Evolutionary conservation across 1,140 invertebrate species (phyloP).

Genomic region (Lamellibrachia luymesi): DNA sequence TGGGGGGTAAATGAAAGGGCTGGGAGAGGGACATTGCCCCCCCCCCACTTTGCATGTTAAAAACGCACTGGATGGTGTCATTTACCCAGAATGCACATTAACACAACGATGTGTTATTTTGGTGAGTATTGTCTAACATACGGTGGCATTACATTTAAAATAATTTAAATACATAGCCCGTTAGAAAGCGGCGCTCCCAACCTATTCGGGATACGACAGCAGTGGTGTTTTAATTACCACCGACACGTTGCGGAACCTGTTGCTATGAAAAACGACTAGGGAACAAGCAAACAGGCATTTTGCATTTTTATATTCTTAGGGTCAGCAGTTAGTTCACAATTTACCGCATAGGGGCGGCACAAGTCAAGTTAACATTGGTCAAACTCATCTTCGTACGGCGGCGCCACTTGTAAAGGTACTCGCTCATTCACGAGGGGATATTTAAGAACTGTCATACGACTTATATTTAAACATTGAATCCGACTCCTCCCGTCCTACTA

Average conservation of each 20-base stretch:
- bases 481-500: too few species aligned
- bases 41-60: too few species aligned
- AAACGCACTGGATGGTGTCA: too few species aligned
- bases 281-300: neutral
- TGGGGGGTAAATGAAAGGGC: too few species aligned
- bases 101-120: too few species aligned
- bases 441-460: too few species aligned
- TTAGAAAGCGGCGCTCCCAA: neutral
- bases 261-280: neutral
- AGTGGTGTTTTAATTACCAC: neutral
- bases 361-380: neutral
- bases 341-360: neutral
- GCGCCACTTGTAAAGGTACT: neutral
- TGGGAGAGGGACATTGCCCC: too few species aligned
- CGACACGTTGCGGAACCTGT: neutral
- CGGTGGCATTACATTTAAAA: too few species aligned
- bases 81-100: too few species aligned
- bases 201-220: neutral
- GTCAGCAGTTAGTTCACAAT: neutral
- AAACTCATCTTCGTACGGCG: neutral
- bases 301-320: neutral
- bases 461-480: too few species aligned
- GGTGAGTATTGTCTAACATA: too few species aligned
- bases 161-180: too few species aligned
- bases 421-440: neutral